Evolutionary conservation across 2,888 invertebrate species (phyloP), one percentile per base, ranked within the genome.

Genomic region (Plusia festucae): DNA sequence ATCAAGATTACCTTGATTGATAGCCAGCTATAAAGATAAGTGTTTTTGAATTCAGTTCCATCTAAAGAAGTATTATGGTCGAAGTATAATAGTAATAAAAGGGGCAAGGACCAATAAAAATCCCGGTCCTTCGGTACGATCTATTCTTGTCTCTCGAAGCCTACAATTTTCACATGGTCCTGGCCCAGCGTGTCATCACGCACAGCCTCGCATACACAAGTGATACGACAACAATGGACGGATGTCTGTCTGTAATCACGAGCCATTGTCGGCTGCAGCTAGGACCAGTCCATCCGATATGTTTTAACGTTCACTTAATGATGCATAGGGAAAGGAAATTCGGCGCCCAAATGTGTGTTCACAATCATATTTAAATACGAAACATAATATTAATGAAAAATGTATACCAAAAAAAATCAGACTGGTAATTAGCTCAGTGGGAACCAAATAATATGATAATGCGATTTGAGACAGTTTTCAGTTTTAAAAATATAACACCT

Each of bases 231-330:
- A 90, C 90, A 91, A 91, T 91, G 85, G 85, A 81, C 90, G 90
- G 90, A 90, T 90, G 90, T 88, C 80, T 83, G 84, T 73, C 82
- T 73, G 82, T 82, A 82, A 83, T 81, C 81, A 81, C 82, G 76
- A 64, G 68, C 72, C 70, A 80, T 82, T 82, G 79, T 79, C 71
- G 69, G 53, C 70, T 70, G 64, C 73, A 24, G 15, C 55, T 49
- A 51, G 62, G 62, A 16, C 65, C 69, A 65, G 27, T 46, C 53
- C 74, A 69, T 56, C 22, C 51, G 56, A 70, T 69, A 62, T 59
- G 60, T 15, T 62, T 53, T 52, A 54, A 62, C 65, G 59, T 59
- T 69, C 56, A 61, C 55, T 70, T 61, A 70, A 63, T 62, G 64
- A 60, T 68, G 60, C 56, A 51, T 53, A 22, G 5, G 15, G 52